Conservation (phyloP, 2,888 invertebrate species). For the Scaptodrosophila latifasciaeformis region DNA sequence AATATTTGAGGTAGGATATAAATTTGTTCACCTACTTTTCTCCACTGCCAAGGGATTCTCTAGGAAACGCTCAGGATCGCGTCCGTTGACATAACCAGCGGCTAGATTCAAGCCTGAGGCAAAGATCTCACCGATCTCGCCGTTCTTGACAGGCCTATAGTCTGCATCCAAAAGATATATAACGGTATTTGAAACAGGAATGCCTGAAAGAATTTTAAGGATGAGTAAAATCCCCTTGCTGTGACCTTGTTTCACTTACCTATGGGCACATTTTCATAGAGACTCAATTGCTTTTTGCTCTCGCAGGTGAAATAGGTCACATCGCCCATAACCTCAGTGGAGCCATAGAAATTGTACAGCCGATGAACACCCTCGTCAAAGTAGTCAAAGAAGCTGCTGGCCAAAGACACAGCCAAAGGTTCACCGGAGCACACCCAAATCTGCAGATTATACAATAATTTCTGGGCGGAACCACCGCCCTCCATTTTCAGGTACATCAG, state of each 20-base stretch:
- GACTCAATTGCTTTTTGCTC: conserved; percentile 78
- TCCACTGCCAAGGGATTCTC: conserved; percentile 84
- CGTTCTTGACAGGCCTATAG: conserved; percentile 82
- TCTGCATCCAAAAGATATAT: conserved; percentile 87
- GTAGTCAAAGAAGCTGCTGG: conserved; percentile 84
- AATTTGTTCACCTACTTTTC: conserved; percentile 75
- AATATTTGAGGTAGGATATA: not conserved
- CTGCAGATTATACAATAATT: conserved; percentile 79
- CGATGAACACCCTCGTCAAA: conserved; percentile 81
- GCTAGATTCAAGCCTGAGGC: conserved; percentile 88
- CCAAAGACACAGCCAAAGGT: conserved; percentile 82
- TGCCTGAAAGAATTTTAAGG: conserved; percentile 76
- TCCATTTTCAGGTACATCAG: conserved; percentile 83
- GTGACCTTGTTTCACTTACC: no score
- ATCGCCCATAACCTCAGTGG: conserved; percentile 94
- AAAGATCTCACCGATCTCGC: conserved; percentile 87
- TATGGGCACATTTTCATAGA: conserved; percentile 85
- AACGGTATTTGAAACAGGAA: conserved; percentile 86
- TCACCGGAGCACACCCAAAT: conserved; percentile 94
- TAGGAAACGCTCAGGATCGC: conserved; percentile 84
- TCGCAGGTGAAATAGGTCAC: conserved; percentile 86
- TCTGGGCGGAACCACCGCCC: conserved; percentile 72
- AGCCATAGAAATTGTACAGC: conserved; percentile 92
- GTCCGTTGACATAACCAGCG: conserved; percentile 85
- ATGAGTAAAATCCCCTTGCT: not conserved